A percentile compares a stretch with the other conserved stretches of the same genome.
These are phyloP conservation scores for Amphibalanus amphitrite DNA, from an alignment of 1,140 invertebrate genomes.

Conservation along the genomic window DNA sequence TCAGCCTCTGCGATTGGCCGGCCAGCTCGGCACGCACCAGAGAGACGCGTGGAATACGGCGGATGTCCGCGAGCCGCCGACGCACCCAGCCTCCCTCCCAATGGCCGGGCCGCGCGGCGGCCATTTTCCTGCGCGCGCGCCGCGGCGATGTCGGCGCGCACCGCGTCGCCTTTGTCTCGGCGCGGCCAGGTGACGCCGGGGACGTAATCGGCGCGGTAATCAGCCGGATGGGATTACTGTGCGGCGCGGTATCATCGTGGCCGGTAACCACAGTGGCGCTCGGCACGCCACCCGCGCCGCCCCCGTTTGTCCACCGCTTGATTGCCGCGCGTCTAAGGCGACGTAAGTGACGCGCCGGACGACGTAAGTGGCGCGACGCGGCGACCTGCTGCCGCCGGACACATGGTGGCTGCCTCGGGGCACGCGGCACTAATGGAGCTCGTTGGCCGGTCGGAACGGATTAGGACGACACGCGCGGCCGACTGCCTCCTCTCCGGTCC, in stretches of 20 bases:
- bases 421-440: background rate
- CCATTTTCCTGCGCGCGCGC: slow-evolving; percentile 1
- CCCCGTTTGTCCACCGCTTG: background rate
- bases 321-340: background rate
- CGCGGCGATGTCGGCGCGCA: background rate
- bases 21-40: background rate
- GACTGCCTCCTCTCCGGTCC: too few relatives aligned
- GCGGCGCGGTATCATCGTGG: background rate
- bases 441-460: background rate
- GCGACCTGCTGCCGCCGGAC: background rate
- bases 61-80: background rate
- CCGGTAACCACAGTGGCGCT: background rate
- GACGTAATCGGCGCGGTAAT: background rate
- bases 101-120: background rate
- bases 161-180: background rate
- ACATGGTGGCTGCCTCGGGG: background rate
- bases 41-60: background rate
- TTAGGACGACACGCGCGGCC: background rate
- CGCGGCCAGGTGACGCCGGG: background rate
- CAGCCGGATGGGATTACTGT: background rate
- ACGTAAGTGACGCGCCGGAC: background rate
- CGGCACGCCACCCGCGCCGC: background rate
- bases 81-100: too few relatives aligned
- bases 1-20: background rate
- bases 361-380: background rate